phyloP scores from a whole-genome alignment of 1,140 invertebrate species.

The Drosophila parabipectinata region DNA sequence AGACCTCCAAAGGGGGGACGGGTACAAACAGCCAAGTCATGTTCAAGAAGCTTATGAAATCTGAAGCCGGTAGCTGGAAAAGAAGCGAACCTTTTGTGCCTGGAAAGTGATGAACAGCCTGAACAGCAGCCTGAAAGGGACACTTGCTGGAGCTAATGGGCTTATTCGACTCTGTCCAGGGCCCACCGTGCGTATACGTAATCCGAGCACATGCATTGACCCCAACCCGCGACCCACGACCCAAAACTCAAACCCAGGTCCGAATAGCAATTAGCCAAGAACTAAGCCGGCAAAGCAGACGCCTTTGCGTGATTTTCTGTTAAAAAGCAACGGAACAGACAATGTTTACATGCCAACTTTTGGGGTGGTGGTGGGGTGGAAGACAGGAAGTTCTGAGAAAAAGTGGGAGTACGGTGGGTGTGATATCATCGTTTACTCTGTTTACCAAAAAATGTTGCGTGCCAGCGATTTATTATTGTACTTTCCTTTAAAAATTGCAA shows the following conservation, averaged over 20 bases:
- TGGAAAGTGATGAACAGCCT: conserved; percentile 41
- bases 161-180: conserved; percentile 48
- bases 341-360: conserved; percentile 35
- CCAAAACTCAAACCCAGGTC: conserved; percentile 8
- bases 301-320: conserved; percentile 52
- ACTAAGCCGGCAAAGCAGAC: conserved; percentile 44
- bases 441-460: conserved; percentile 56
- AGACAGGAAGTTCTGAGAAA: background rate
- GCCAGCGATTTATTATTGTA: conserved; percentile 44
- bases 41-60: conserved; percentile 75
- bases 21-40: conserved; percentile 57
- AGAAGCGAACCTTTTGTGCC: conserved; percentile 33
- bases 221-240: conserved; percentile 44
- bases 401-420: conserved; percentile 11
- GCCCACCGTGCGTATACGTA: conserved; percentile 48
- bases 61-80: conserved; percentile 54
- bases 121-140: conserved; percentile 36
- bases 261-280: conserved; percentile 62
- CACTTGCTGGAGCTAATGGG: conserved; percentile 40
- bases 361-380: background rate
- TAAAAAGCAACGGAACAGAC: conserved; percentile 23
- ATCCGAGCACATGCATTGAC: conserved; percentile 58
- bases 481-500: conserved; percentile 46
- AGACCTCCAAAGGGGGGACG: conserved; percentile 20
- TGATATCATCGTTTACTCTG: conserved; percentile 68